phyloP scores from a whole-genome alignment of 2,888 invertebrate species.

The Prenolepis imparis region DNA sequence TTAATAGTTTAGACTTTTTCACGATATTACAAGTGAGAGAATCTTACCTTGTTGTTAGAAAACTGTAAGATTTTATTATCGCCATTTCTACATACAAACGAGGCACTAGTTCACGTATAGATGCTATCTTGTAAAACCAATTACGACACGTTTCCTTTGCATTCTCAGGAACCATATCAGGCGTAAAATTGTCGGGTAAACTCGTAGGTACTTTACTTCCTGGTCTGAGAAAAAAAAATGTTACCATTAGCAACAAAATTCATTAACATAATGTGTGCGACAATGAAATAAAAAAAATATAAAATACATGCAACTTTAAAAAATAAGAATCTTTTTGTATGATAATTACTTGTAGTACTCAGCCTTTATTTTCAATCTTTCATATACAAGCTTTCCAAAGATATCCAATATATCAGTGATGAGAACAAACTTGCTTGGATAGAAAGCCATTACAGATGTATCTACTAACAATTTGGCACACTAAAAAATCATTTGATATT shows the following conservation, averaged over 20 bases:
- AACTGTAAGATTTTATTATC: slow-evolving; percentile 95
- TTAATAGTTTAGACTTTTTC: slow-evolving; percentile 16
- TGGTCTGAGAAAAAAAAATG: slow-evolving; percentile 84
- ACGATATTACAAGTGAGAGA: background rate
- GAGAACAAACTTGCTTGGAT: slow-evolving; percentile 99
- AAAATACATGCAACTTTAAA: slow-evolving; percentile 13
- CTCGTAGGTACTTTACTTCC: slow-evolving; percentile 87
- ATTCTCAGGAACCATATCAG: slow-evolving; percentile 93
- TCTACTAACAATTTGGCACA: slow-evolving; percentile 97
- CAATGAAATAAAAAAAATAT: slow-evolving; percentile 24
- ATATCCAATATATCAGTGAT: slow-evolving; percentile 98
- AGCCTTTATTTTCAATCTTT: slow-evolving; percentile 93
- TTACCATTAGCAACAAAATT: slow-evolving; percentile 23
- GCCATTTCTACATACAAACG: slow-evolving; percentile 98
- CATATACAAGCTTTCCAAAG: slow-evolving; percentile 96
- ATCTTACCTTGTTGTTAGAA: slow-evolving; percentile 90
- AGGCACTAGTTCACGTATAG: slow-evolving; percentile 97
- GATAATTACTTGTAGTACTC: slow-evolving; percentile 88
- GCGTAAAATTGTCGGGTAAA: slow-evolving; percentile 90
- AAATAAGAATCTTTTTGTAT: background rate
- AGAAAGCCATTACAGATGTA: slow-evolving; percentile 96
- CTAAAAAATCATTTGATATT: slow-evolving; percentile 85
- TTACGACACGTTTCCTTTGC: slow-evolving; percentile 99
- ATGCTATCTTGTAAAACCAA: slow-evolving; percentile 99
- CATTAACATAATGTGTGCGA: background rate